phyloP scores from a whole-genome alignment of 2,113 vertebrate species.

The Centropus unirufus region DNA sequence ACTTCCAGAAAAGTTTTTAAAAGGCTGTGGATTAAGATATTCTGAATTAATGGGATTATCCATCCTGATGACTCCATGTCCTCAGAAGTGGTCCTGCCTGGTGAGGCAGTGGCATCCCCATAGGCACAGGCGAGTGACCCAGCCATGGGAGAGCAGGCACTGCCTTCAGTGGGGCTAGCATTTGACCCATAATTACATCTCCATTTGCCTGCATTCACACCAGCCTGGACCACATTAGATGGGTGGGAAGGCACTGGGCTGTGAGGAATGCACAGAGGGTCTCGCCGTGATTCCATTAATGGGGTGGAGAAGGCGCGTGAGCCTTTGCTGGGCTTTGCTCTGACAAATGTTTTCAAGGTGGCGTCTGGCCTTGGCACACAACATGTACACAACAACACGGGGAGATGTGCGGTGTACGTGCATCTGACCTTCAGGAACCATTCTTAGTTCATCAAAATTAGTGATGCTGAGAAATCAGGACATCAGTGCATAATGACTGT shows the following conservation, averaged over 20 bases:
- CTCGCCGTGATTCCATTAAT: neutral
- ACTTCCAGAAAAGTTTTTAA: slow-evolving; percentile 10
- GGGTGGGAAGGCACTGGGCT: neutral
- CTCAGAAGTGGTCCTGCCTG: slow-evolving; percentile 8
- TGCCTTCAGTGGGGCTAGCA: neutral
- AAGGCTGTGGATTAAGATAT: neutral
- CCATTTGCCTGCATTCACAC: neutral
- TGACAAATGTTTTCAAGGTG: neutral
- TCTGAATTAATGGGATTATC: slow-evolving; percentile 43
- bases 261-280: neutral
- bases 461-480: slow-evolving; percentile 94
- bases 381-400: slow-evolving; percentile 40
- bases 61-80: neutral
- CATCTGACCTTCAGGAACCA: slow-evolving; percentile 93
- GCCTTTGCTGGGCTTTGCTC: neutral
- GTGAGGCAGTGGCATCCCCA: rapidly evolving
- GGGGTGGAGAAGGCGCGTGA: neutral
- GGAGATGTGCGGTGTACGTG: slow-evolving; percentile 49
- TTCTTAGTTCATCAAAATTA: slow-evolving; percentile 99
- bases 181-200: neutral
- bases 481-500: slow-evolving; percentile 98
- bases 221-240: neutral
- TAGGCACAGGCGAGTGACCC: rapidly evolving
- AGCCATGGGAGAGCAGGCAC: rapidly evolving
- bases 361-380: neutral